Conservation (phyloP, 2,113 vertebrate species). For the Lanius collurio region DNA sequence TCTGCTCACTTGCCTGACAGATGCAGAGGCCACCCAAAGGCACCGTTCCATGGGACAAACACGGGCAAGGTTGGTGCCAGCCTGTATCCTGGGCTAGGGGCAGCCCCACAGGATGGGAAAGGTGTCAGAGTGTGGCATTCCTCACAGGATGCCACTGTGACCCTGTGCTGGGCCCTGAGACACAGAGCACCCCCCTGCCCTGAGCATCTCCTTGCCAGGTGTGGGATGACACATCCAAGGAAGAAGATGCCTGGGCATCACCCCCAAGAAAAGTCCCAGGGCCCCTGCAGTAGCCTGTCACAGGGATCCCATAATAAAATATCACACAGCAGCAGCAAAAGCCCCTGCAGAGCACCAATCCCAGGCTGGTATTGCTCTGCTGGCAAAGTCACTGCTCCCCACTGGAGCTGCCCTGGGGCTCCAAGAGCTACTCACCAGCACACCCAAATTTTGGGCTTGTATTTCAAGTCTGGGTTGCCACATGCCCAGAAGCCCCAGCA, state of each 20-base stretch:
- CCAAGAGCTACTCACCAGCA: background rate
- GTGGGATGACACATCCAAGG: background rate
- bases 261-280: accelerated
- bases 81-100: background rate
- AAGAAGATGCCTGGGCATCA: background rate
- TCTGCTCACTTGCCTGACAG: background rate
- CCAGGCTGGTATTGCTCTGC: accelerated
- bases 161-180: background rate
- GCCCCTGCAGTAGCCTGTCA: background rate
- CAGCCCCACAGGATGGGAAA: accelerated
- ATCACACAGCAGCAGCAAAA: background rate
- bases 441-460: background rate
- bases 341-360: background rate
- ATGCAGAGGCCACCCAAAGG: background rate
- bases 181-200: background rate
- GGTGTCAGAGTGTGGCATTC: background rate
- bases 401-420: background rate
- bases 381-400: background rate
- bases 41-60: accelerated
- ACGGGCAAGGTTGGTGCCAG: accelerated
- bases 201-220: background rate
- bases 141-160: accelerated
- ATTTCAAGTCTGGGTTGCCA: background rate
- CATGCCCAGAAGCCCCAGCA: background rate
- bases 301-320: background rate